These are phyloP conservation scores for Caenorhabditis sp. DNA, from an alignment of 2,888 invertebrate genomes.

Conservation along the genomic window DNA sequence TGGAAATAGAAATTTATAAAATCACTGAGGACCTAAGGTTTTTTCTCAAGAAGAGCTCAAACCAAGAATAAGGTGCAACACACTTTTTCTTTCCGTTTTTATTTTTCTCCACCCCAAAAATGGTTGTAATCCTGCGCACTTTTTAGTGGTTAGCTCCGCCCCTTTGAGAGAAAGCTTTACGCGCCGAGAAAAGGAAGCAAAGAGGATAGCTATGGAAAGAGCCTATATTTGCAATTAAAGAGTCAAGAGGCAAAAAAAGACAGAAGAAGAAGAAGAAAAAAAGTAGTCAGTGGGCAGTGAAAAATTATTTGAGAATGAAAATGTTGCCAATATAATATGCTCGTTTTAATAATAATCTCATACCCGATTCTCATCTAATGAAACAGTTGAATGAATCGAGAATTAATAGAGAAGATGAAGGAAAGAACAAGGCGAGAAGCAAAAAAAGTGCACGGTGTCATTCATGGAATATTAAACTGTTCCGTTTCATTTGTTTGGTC, in stretches of 20 bases:
- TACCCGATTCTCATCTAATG: conserved; percentile 14
- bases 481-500: neutral
- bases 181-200: conserved; percentile 20
- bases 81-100: conserved; percentile 9
- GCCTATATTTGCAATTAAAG: neutral
- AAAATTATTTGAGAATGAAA: neutral
- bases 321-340: conserved; percentile 39
- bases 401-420: neutral
- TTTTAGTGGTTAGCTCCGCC: conserved; percentile 39
- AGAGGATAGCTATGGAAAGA: conserved; percentile 1
- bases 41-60: neutral
- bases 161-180: neutral
- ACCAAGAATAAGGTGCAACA: neutral
- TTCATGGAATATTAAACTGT: conserved; percentile 30
- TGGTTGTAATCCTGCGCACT: conserved; percentile 25
- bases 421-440: neutral
- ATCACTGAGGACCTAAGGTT: too few relatives aligned
- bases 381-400: conserved; percentile 5
- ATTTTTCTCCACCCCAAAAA: conserved; percentile 11
- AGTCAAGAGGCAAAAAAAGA: neutral
- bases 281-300: neutral
- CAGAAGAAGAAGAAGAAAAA: neutral
- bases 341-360: conserved; percentile 39
- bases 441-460: conserved; percentile 2
- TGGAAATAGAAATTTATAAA: neutral